Percentiles rank a stretch among this genome's conserved stretches.
Conservation (phyloP, 2,113 vertebrate genomes). For the Cryptomyrus ogoouensis region DNA sequence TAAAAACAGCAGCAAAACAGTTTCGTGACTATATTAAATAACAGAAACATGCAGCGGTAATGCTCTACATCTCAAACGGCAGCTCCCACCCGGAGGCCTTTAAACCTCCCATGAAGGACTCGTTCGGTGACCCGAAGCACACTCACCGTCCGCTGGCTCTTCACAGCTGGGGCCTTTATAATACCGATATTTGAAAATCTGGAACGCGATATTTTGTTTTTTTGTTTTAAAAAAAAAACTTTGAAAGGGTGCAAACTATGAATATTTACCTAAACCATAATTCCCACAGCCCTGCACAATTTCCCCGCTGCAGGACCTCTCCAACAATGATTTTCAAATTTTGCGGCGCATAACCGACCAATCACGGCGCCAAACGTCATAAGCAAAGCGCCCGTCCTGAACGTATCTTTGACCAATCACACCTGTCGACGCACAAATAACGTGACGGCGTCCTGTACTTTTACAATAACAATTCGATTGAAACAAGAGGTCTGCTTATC, state of each 20-base stretch:
- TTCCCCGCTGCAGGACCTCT: background rate
- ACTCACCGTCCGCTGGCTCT: background rate
- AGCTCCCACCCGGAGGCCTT: background rate
- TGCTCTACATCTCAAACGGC: background rate
- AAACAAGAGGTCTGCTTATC: background rate
- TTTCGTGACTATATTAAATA: background rate
- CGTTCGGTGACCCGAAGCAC: background rate
- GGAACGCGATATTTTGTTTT: background rate
- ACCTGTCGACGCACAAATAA: background rate
- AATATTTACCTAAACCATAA: background rate
- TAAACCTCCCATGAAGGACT: background rate
- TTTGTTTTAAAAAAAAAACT: background rate
- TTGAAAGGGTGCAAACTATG: background rate
- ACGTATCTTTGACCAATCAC: background rate
- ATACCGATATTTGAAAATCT: background rate
- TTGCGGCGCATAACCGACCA: background rate
- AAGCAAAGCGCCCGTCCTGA: background rate
- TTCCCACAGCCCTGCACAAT: background rate
- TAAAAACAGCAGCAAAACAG: background rate
- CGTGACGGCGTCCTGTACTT: background rate
- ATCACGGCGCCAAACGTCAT: background rate
- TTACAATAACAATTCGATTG: background rate
- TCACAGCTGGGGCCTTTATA: background rate
- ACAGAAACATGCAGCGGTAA: background rate
- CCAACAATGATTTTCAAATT: conserved; percentile 17